These are phyloP conservation scores for Limenitis camilla DNA, from an alignment of 2,888 invertebrate species.

Conservation along the genomic window DNA sequence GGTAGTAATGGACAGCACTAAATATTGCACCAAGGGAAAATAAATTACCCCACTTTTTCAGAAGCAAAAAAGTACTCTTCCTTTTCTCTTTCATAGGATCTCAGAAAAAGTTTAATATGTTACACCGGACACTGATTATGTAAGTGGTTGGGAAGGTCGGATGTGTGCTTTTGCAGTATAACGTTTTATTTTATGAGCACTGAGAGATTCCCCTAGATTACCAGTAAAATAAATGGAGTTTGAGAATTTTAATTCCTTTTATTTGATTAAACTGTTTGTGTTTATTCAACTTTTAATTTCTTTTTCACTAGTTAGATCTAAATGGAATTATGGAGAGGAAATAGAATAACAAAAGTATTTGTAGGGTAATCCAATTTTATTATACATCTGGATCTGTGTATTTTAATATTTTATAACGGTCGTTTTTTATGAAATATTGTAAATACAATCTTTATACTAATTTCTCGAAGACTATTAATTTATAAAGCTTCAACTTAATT, in stretches of 20 bases:
- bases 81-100: slow-evolving; percentile 58
- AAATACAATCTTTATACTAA: background rate
- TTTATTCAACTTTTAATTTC: background rate
- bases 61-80: slow-evolving; percentile 64
- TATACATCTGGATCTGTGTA: too few relatives aligned
- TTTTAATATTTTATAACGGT: too few relatives aligned
- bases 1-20: slow-evolving; percentile 74
- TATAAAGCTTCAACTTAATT: background rate
- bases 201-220: slow-evolving; percentile 13
- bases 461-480: background rate
- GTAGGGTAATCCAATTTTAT: too few relatives aligned
- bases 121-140: slow-evolving; percentile 36
- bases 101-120: slow-evolving; percentile 66
- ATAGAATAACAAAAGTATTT: too few relatives aligned
- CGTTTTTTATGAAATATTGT: too few relatives aligned
- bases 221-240: slow-evolving; percentile 14
- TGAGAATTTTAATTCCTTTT: slow-evolving; percentile 4
- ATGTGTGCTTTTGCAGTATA: slow-evolving; percentile 23
- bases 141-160: slow-evolving; percentile 25
- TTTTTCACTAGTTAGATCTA: background rate
- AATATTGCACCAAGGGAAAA: slow-evolving; percentile 72
- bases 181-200: slow-evolving; percentile 23
- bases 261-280: slow-evolving; percentile 4
- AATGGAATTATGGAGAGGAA: too few relatives aligned
- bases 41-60: slow-evolving; percentile 72